phyloP scores from a whole-genome alignment of 2,797 vertebrate species.

The Hypotaenidia okinawae region DNA sequence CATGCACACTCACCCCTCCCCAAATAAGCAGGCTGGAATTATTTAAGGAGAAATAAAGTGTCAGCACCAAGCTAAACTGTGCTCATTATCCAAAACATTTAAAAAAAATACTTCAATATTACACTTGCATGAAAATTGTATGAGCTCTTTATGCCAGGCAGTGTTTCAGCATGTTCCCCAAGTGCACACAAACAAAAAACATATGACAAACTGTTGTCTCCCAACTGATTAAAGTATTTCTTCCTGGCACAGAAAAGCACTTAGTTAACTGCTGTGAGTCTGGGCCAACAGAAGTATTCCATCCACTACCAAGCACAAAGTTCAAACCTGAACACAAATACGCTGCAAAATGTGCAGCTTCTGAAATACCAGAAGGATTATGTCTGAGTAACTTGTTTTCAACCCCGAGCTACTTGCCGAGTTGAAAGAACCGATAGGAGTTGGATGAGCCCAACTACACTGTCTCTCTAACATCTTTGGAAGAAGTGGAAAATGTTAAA shows the following conservation, averaged over 20 bases:
- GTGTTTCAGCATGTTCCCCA: slow-evolving; percentile 58
- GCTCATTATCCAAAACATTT: slow-evolving; percentile 55
- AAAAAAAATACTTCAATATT: slow-evolving; percentile 46
- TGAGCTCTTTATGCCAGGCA: slow-evolving; percentile 57
- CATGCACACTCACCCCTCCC: neutral
- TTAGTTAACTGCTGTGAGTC: slow-evolving; percentile 55
- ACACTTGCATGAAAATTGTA: slow-evolving; percentile 59
- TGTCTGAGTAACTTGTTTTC: slow-evolving; percentile 10
- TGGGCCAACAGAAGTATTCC: slow-evolving; percentile 62
- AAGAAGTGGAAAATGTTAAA: neutral
- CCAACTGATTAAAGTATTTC: slow-evolving; percentile 71
- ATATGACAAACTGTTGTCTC: slow-evolving; percentile 68
- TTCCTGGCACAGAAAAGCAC: slow-evolving; percentile 65
- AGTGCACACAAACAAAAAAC: slow-evolving; percentile 72
- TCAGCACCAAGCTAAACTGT: slow-evolving; percentile 52
- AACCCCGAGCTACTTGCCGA: slow-evolving; percentile 7
- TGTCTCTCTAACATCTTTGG: neutral
- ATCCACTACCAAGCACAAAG: slow-evolving; percentile 67
- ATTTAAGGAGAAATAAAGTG: slow-evolving; percentile 64
- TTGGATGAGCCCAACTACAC: neutral
- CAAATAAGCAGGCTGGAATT: slow-evolving; percentile 46
- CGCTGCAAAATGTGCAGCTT: neutral
- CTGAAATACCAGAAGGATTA: neutral
- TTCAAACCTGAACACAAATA: slow-evolving; percentile 59
- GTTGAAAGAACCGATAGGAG: neutral